Conservation (phyloP, 2,888 invertebrate genomes). For the Drosophila sordidula region DNA sequence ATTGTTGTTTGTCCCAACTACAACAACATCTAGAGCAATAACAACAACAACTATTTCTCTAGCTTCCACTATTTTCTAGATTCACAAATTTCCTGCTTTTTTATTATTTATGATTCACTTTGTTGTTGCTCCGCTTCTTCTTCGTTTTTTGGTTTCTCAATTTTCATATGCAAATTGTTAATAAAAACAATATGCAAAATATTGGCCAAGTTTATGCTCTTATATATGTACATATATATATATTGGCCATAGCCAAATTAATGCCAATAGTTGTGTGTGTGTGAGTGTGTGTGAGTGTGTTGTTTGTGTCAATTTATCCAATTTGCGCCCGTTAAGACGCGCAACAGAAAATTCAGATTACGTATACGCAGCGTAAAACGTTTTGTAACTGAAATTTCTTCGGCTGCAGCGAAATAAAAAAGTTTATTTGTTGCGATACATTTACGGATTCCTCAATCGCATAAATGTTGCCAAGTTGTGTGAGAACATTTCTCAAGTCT, state of each 20-base stretch:
- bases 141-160: slow-evolving; percentile 21
- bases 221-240: slow-evolving; percentile 3
- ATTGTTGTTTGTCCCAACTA: neutral
- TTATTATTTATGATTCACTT: slow-evolving; percentile 1
- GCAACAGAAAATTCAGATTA: slow-evolving; percentile 19
- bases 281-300: neutral
- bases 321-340: slow-evolving; percentile 3
- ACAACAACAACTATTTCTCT: neutral
- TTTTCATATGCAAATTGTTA: slow-evolving; percentile 56
- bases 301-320: slow-evolving; percentile 1
- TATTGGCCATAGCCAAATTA: neutral
- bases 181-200: slow-evolving; percentile 46
- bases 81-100: neutral
- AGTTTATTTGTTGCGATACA: neutral
- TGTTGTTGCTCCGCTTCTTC: neutral
- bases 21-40: neutral
- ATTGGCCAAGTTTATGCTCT: slow-evolving; percentile 21
- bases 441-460: neutral
- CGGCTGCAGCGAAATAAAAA: neutral
- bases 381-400: neutral
- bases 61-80: no score
- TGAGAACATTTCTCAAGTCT: no score
- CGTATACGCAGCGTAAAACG: slow-evolving; percentile 34
- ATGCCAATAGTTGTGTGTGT: neutral
- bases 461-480: no score